Conservation (phyloP, 2,113 vertebrate genomes). For the Cyprinodon brontotheroides region DNA sequence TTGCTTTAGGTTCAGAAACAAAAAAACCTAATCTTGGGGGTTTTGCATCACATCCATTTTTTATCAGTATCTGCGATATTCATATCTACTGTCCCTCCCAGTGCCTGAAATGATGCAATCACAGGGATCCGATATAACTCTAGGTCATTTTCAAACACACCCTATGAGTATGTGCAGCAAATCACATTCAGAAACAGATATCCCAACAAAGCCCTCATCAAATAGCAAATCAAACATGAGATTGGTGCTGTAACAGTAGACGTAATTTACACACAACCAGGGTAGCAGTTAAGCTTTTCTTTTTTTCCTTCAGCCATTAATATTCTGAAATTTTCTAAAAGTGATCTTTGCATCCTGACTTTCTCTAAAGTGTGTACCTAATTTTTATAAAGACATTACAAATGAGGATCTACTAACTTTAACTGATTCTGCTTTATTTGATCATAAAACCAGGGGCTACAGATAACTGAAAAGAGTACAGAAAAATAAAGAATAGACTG, state of each 20-base stretch:
- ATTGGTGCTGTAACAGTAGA: conserved; percentile 13
- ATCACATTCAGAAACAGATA: conserved; percentile 4
- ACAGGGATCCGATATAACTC: neutral
- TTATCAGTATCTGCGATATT: neutral
- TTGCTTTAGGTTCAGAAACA: neutral
- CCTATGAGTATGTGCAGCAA: neutral
- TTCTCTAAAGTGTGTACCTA: conserved; percentile 7
- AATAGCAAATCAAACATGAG: conserved; percentile 14
- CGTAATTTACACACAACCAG: conserved; percentile 39
- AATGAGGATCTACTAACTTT: conserved; percentile 28
- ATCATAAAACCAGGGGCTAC: conserved; percentile 49
- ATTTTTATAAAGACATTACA: conserved; percentile 33
- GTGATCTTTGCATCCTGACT: neutral
- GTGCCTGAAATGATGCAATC: neutral
- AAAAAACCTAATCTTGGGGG: neutral
- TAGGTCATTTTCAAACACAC: neutral
- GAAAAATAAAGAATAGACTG: conserved; percentile 49
- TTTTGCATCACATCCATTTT: neutral
- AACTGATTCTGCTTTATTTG: conserved; percentile 22
- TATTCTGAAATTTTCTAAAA: conserved; percentile 26
- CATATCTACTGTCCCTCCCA: neutral
- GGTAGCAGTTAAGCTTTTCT: conserved; percentile 31
- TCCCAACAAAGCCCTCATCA: conserved; percentile 13
- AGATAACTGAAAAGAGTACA: conserved; percentile 41
- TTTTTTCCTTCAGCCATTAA: conserved; percentile 15